Conservation (phyloP, 2,797 vertebrate species). For the Hozukius guyotensis region DNA sequence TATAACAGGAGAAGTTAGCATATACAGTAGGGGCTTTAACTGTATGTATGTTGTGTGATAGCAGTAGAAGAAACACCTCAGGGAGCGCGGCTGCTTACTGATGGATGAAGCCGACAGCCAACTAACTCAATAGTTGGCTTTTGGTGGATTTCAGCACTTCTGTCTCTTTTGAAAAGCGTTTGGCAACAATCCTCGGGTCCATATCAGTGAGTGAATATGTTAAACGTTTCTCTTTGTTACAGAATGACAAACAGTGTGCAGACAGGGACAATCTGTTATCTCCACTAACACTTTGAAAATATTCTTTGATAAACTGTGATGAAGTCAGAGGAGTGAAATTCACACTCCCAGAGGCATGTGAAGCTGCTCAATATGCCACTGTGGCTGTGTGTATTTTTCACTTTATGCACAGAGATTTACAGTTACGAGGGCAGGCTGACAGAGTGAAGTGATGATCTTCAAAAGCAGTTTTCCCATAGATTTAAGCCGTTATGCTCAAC, state of each 20-base stretch:
- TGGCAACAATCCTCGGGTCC: background rate
- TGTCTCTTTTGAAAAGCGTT: slow-evolving; percentile 23
- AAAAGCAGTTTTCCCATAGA: background rate
- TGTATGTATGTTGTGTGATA: background rate
- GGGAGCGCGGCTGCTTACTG: background rate
- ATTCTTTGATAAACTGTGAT: slow-evolving; percentile 19
- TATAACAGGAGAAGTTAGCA: background rate
- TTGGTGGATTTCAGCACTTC: slow-evolving; percentile 15
- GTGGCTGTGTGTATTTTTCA: background rate
- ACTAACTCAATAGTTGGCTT: background rate
- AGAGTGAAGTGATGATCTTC: background rate
- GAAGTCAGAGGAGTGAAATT: slow-evolving; percentile 3
- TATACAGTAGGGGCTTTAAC: background rate
- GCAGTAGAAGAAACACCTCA: background rate
- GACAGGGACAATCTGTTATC: slow-evolving; percentile 23
- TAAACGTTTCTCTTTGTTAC: background rate
- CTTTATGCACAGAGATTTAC: background rate
- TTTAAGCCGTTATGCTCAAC: background rate
- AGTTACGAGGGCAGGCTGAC: background rate
- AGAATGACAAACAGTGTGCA: background rate
- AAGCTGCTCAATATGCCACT: slow-evolving; percentile 31
- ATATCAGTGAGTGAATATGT: background rate
- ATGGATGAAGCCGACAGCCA: slow-evolving; percentile 2
- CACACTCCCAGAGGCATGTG: slow-evolving; percentile 8
- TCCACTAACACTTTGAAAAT: background rate